phyloP scores from a whole-genome alignment of 2,113 vertebrate genomes.

The Bambusicola thoracicus region DNA sequence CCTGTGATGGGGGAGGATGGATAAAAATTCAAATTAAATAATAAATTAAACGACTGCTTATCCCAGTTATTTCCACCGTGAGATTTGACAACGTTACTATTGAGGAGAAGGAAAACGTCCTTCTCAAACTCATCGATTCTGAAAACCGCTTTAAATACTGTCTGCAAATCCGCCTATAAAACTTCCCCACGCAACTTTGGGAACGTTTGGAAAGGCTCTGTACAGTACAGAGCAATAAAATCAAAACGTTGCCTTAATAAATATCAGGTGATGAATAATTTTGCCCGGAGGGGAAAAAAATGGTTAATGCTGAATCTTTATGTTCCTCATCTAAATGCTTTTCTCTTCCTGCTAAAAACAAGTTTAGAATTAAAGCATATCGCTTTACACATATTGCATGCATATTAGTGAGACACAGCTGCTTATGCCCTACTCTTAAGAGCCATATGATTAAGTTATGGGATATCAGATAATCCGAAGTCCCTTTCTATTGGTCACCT shows the following conservation, averaged over 20 bases:
- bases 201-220: conserved; percentile 64
- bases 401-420: conserved; percentile 99
- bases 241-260: conserved; percentile 77
- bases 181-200: conserved; percentile 69
- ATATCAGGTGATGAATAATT: conserved; percentile 84
- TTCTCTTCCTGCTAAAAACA: conserved; percentile 95
- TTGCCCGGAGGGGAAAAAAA: conserved; percentile 81
- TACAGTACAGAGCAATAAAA: conserved; percentile 64
- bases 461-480: conserved; percentile 95
- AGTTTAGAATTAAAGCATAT: conserved; percentile 98
- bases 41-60: conserved; percentile 31
- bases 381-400: conserved; percentile 98
- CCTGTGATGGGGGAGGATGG: conserved; percentile 3
- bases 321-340: conserved; percentile 94
- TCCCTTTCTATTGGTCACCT: conserved; percentile 84
- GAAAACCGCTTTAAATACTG: conserved; percentile 3
- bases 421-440: conserved; percentile 96
- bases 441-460: conserved; percentile 99
- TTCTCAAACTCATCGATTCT: not conserved
- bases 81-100: not conserved
- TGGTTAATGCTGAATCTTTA: conserved; percentile 88
- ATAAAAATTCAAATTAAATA: conserved; percentile 31
- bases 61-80: conserved; percentile 1
- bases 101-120: conserved; percentile 19
- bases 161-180: conserved; percentile 9